Percentiles rank a stretch among this genome's conserved stretches.
phyloP scores from a whole-genome alignment of 2,113 vertebrate species.

The Pelusios castaneus region DNA sequence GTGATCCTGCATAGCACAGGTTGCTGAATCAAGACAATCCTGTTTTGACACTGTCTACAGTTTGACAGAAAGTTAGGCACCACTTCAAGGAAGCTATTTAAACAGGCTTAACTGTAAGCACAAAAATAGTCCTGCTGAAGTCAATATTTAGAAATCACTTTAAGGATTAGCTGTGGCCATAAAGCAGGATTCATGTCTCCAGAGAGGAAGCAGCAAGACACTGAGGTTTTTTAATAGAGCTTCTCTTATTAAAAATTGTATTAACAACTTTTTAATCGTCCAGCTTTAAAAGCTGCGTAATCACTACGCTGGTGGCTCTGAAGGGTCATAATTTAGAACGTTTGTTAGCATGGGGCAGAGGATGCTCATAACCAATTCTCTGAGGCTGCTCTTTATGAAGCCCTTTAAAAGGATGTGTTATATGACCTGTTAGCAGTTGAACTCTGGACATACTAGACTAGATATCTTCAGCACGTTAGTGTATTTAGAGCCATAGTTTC shows the following conservation, averaged over 20 bases:
- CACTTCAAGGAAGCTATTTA: not conserved
- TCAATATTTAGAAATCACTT: not conserved
- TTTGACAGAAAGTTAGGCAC: not conserved
- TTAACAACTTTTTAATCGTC: not conserved
- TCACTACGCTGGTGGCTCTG: not conserved
- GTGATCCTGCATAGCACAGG: not conserved
- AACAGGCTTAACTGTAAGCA: not conserved
- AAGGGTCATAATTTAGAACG: not conserved
- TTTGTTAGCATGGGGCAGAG: not conserved
- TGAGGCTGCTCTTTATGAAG: not conserved
- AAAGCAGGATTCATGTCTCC: not conserved
- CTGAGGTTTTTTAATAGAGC: not conserved
- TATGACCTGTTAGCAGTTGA: not conserved
- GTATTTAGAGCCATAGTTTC: not conserved
- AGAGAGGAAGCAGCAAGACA: not conserved
- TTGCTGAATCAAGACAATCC: not conserved
- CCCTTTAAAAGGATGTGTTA: not conserved
- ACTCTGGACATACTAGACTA: not conserved
- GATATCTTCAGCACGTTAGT: not conserved
- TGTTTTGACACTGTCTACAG: not conserved
- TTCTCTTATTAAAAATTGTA: not conserved
- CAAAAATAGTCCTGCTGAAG: not conserved
- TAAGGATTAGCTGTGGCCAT: not conserved
- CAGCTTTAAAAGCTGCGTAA: not conserved
- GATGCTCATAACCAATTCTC: not conserved